Base-by-base conservation (phyloP, 2,113 vertebrate genomes). In the Dromaius novaehollandiae region DNA sequence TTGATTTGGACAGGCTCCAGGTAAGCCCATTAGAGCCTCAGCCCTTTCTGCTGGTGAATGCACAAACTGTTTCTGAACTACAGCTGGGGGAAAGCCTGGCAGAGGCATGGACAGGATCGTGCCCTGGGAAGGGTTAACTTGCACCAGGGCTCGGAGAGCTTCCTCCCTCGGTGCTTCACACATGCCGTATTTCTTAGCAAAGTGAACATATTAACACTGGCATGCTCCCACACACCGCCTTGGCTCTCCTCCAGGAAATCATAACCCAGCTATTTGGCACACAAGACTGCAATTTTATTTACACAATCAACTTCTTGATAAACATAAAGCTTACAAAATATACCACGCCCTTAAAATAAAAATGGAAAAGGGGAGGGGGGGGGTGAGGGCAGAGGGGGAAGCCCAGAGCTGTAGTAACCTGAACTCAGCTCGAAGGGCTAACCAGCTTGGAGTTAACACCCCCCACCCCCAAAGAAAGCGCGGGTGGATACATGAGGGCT, bases 51-150 rank as follows among this genome's bases (percentile, higher is more conserved):
- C 86, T 8, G 28, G 32, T 68, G 14, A 96, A 78, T 51, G 68
- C 95, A 94, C 78, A 46, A 48, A 92, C 44, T 48, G 93, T 97
- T 95, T 77, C 87, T 70, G 88, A 94, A 79, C 88, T 87, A 38
- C 81, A 70, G 93, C 70, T 74, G 64, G 85, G 95, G 96, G 96
- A 64, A 93, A 95, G 82, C 94, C 96, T 46, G 11, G 70, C 1
- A 14, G 90, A 70, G 82, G 86, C 88, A 60, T 2, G 88, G 90
- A 94, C 84, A 83, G 8, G 8, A 12, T 38, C 88, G 80, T 93
- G 82, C 76, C 95, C 90, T 70, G 51, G 96, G 96, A 97, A 97
- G 98, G 96, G 98, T 98, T 98, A 98, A 98, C 78, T 88, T 96
- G 92, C 30, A 2, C 86, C 85, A 70, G 19, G 42, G 75, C 95